Percentiles rank a stretch among this genome's conserved stretches.
Conservation (phyloP, 2,797 vertebrate genomes). For the Corythornis leucogaster region DNA sequence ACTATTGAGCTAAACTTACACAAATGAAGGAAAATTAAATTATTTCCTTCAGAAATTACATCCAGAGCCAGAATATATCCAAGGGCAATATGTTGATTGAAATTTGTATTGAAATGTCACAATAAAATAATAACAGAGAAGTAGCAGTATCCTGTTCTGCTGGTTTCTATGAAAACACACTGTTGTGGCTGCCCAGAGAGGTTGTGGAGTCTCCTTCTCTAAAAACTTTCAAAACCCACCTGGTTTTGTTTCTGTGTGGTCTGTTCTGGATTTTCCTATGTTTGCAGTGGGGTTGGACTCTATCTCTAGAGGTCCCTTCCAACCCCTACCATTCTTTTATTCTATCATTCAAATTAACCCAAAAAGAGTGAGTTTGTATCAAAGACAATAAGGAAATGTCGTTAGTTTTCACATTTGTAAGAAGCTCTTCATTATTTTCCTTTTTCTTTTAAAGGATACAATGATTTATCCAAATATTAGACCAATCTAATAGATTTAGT, state of each 20-base stretch:
- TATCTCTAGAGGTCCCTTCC: no score
- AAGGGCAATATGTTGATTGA: neutral
- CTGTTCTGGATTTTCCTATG: no score
- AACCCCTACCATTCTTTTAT: no score
- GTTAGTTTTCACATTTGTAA: neutral
- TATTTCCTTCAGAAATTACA: slow-evolving; percentile 12
- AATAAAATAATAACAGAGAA: slow-evolving; percentile 25
- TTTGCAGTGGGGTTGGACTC: no score
- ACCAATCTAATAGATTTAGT: neutral
- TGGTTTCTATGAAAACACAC: neutral
- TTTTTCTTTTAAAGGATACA: neutral
- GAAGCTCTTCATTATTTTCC: neutral
- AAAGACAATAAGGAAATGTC: neutral
- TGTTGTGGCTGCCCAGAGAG: neutral
- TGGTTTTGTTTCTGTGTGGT: no score
- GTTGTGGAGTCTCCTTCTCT: no score
- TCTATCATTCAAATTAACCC: neutral
- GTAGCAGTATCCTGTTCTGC: neutral
- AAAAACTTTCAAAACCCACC: no score
- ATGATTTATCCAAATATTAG: neutral
- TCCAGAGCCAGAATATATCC: neutral
- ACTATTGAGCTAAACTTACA: neutral
- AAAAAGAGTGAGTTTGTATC: neutral
- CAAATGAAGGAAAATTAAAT: slow-evolving; percentile 64
- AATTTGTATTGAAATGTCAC: neutral